Evolutionary conservation across 1,140 invertebrate species (phyloP).

Genomic region (Augochlora pura): DNA sequence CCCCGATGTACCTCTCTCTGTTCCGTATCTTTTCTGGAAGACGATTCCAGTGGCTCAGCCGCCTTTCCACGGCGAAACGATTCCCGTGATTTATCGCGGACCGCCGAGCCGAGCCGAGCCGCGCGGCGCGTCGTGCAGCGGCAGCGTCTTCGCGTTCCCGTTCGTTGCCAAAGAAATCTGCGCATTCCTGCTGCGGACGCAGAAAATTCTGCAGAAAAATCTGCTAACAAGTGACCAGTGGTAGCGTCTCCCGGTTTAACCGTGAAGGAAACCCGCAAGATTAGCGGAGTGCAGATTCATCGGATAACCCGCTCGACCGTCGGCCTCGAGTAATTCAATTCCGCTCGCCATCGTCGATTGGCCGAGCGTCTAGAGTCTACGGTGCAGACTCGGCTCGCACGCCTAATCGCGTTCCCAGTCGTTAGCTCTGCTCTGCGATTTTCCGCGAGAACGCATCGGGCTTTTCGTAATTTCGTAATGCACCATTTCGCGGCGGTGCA

Average conservation of each 20-base stretch:
- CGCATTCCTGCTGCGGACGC: not conserved
- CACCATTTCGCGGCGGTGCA: not conserved
- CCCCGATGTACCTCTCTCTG: slow-evolving; percentile 37
- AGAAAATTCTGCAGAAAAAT: too few relatives aligned
- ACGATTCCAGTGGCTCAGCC: slow-evolving; percentile 40
- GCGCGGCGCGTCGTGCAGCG: too few relatives aligned
- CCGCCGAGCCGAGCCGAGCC: too few relatives aligned
- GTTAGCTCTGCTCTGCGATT: too few relatives aligned
- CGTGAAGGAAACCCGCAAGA: too few relatives aligned
- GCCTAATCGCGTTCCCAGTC: too few relatives aligned
- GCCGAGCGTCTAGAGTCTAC: not conserved
- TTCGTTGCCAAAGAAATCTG: too few relatives aligned
- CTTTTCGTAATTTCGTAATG: slow-evolving; percentile 39
- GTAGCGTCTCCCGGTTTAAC: too few relatives aligned
- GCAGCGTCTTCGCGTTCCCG: too few relatives aligned
- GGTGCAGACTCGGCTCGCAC: too few relatives aligned
- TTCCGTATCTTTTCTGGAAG: slow-evolving; percentile 57
- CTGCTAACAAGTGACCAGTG: too few relatives aligned
- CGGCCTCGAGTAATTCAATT: slow-evolving; percentile 15
- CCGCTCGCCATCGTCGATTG: not conserved
- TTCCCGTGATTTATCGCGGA: slow-evolving; percentile 4
- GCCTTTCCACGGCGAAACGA: not conserved
- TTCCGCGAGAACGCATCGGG: too few relatives aligned
- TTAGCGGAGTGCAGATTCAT: not conserved
- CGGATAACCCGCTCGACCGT: not conserved